phyloP scores from a whole-genome alignment of 2,797 vertebrate species.

The Sciurus carolinensis region DNA sequence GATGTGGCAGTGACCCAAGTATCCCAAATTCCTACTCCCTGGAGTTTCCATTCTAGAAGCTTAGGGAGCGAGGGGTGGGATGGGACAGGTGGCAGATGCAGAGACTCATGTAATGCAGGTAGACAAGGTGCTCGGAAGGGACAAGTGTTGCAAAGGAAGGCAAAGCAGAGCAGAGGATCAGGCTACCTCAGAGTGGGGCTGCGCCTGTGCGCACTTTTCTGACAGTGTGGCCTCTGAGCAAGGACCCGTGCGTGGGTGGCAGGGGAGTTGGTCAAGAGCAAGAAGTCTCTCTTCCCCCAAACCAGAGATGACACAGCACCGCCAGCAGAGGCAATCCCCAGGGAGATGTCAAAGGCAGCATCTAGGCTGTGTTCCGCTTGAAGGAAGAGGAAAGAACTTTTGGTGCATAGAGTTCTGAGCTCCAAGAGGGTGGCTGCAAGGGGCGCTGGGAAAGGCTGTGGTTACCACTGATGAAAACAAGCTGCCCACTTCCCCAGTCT shows the following conservation, averaged over 20 bases:
- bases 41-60: neutral
- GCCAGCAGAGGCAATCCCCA: neutral
- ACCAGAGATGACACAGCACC: neutral
- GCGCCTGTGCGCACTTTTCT: too few species aligned
- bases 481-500: conserved; percentile 29
- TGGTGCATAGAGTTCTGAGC: neutral
- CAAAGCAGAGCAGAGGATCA: neutral
- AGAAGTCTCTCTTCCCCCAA: neutral
- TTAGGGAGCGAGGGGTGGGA: too few species aligned
- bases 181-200: accelerated
- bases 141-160: neutral
- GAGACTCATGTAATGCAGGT: neutral
- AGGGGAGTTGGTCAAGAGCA: neutral
- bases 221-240: neutral
- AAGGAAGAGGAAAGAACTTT: neutral
- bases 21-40: neutral
- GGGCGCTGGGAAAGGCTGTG: neutral
- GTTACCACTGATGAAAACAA: neutral
- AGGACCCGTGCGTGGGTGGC: accelerated
- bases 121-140: neutral
- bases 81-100: neutral
- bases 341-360: neutral
- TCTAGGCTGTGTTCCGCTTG: neutral
- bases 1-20: neutral
- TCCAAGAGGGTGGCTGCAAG: neutral